Evolutionary conservation across 1,140 invertebrate genomes (phyloP), one percentile per base, ranked within the genome.

Genomic region (Calephelis virginiensis): DNA sequence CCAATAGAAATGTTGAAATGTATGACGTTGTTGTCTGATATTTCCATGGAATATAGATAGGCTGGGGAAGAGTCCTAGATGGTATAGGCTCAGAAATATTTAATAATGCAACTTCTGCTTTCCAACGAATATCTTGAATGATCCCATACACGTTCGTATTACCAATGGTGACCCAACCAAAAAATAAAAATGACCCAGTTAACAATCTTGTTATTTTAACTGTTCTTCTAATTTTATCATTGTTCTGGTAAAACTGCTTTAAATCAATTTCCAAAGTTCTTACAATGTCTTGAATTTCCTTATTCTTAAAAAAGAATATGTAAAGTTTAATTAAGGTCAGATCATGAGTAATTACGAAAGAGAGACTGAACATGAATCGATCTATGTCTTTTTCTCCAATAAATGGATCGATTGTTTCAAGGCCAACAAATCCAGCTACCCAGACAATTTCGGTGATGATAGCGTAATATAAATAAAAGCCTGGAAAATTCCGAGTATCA

Each of bases 311-410:
- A 68, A 84, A 87, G 64, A 90, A 90, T 62, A 90, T 78, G 49
- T 81, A 89, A 5, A 90, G 63, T 67, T 90, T 89, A 38, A 89
- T 89, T 9, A 86, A 48, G 6, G 88, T 90, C 9, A 90, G 71
- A 53, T 90, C 83, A 53, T 90, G 88, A n/a, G 88, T 90, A 59
- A 89, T 81, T 45, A 90, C 88, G 60, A 90, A 90, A 13, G 88
- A 82, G 9, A 90, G 82, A 66, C 86, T 90, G 69, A 90, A 90
- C 88, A 90, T 90, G 63, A 90, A 89, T 62, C 83, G 70, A 46
- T 89, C 86, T 11, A 87, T 62, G 65, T 91, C 85, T 72, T 89
- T 89, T 67, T 89, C 77, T 9, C 89, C 85, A 38, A 89, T 77
- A 62, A 91, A 91, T 0, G 88, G 88, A 63, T 91, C 89, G 13